Evolutionary conservation across 2,888 invertebrate species (phyloP).

Genomic region (Syrphus vitripennis): DNA sequence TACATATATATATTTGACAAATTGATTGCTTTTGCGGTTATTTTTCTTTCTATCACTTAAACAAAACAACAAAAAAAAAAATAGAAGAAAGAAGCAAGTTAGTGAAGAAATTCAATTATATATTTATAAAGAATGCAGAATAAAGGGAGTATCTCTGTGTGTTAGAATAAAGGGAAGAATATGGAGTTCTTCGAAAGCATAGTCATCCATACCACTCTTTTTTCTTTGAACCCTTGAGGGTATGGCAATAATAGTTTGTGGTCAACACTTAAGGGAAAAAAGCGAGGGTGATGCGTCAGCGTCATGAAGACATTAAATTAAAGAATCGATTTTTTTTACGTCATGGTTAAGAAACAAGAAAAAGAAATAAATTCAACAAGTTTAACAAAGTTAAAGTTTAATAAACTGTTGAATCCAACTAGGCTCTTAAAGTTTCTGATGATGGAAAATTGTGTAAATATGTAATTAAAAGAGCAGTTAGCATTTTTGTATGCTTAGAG

Average conservation of each 20-base stretch:
- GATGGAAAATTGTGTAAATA: no score
- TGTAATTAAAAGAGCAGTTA: no score
- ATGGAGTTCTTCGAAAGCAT: background rate
- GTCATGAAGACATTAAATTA: slow-evolving; percentile 6
- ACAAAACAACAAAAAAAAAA: background rate
- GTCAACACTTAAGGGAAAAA: background rate
- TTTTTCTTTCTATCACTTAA: background rate
- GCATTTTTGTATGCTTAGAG: no score
- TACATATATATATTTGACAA: slow-evolving; percentile 30
- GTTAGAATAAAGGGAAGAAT: background rate
- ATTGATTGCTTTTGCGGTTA: slow-evolving; percentile 36
- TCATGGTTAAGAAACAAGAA: background rate
- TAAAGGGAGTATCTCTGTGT: background rate
- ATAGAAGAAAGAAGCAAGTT: background rate
- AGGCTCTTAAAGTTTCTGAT: no score
- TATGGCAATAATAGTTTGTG: background rate
- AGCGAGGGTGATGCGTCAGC: slow-evolving; percentile 13
- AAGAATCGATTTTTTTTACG: slow-evolving; percentile 4
- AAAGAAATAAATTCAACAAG: background rate
- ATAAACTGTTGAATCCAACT: background rate
- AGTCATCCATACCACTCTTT: background rate
- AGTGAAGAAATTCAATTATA: slow-evolving; percentile 23
- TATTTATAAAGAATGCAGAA: slow-evolving; percentile 22
- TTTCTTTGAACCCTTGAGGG: background rate
- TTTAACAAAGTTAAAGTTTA: background rate